phyloP scores from a whole-genome alignment of 2,888 invertebrate genomes.

The Perizoma flavofasciatum region DNA sequence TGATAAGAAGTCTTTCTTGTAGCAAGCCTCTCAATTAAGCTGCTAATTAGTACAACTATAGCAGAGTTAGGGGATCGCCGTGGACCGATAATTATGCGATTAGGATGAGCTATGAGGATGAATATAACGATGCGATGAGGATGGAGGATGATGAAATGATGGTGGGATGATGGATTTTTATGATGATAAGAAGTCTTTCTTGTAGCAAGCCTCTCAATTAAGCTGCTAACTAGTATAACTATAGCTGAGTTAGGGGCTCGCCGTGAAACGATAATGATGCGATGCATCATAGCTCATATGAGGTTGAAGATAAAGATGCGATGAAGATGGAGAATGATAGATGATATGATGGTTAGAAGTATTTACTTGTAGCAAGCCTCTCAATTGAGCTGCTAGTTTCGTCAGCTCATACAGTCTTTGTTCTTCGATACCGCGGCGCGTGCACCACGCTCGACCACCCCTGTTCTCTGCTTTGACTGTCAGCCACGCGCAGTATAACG shows the following conservation, averaged over 20 bases:
- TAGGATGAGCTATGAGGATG: too few species aligned
- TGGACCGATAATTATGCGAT: conserved; percentile 82
- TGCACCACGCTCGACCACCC: conserved; percentile 91
- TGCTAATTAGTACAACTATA: conserved; percentile 93
- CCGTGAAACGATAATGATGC: conserved; percentile 82
- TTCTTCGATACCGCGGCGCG: conserved; percentile 95
- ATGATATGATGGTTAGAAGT: too few species aligned
- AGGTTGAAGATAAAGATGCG: too few species aligned
- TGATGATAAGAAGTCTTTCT: conserved; percentile 51
- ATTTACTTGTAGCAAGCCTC: conserved; percentile 89
- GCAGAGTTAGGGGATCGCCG: neutral
- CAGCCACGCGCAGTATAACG: conserved; percentile 95
- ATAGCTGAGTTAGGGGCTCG: neutral
- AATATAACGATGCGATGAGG: too few species aligned
- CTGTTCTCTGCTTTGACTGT: conserved; percentile 86
- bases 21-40: conserved; percentile 94
- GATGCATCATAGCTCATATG: too few species aligned
- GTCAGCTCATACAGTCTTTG: conserved; percentile 98
- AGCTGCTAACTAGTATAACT: conserved; percentile 95
- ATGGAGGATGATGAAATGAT: too few species aligned
- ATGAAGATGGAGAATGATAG: too few species aligned
- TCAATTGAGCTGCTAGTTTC: conserved; percentile 95
- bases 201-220: conserved; percentile 94
- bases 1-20: conserved; percentile 67
- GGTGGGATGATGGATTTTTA: too few species aligned